Evolutionary conservation across 2,113 vertebrate genomes (phyloP).

Genomic region (Glaucomys volans): DNA sequence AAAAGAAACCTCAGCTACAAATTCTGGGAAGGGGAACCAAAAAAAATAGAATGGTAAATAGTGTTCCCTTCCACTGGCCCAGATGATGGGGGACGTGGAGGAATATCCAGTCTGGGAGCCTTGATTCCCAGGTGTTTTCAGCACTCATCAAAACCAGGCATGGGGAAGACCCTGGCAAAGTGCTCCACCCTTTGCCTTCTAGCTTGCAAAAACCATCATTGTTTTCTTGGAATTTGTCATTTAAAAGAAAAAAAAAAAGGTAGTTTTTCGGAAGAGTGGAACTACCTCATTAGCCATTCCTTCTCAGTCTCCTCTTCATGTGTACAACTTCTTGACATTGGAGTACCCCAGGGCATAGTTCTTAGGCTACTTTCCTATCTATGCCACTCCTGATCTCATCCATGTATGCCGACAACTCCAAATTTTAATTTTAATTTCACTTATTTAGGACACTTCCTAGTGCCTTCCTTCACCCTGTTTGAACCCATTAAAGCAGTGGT

Average conservation of each 20-base stretch:
- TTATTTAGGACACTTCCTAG: not conserved
- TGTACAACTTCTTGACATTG: not conserved
- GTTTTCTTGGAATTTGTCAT: not conserved
- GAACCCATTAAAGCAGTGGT: not conserved
- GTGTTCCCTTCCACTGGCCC: not conserved
- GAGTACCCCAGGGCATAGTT: not conserved
- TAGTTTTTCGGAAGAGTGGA: not conserved
- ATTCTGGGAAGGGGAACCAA: not conserved
- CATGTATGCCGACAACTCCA: not conserved
- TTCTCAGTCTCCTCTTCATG: not conserved
- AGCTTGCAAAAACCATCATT: not conserved
- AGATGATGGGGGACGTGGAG: not conserved
- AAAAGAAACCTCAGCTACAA: conserved; percentile 58
- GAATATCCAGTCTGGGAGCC: not conserved
- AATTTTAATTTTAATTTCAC: conserved; percentile 23
- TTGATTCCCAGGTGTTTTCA: conserved; percentile 79
- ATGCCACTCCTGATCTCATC: not conserved
- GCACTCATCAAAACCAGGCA: conserved; percentile 95
- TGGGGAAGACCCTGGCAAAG: conserved; percentile 96
- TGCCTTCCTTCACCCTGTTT: not conserved
- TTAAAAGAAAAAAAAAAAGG: not conserved
- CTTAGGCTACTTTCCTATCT: not conserved
- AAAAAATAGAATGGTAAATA: not conserved
- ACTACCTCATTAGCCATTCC: not conserved
- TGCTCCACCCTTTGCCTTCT: conserved; percentile 89